These are phyloP conservation scores for Spicauda simplicius DNA, from an alignment of 2,888 invertebrate species.

Conservation along the genomic window DNA sequence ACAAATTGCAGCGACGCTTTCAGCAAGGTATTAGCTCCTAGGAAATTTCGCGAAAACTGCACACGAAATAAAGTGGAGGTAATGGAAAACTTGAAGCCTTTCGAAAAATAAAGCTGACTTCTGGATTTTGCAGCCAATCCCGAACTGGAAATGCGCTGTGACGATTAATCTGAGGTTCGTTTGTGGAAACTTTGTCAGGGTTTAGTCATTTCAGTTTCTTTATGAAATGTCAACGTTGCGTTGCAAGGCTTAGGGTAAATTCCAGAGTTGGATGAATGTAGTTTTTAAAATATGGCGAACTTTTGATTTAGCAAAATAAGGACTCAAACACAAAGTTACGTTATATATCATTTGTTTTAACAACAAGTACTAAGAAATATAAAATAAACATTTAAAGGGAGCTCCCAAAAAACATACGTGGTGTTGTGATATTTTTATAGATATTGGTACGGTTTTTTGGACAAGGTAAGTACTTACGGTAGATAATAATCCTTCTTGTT, in stretches of 20 bases:
- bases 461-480: no score
- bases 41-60: conserved; percentile 28
- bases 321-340: no score
- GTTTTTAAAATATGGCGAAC: no score
- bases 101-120: conserved; percentile 33
- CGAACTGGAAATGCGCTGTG: conserved; percentile 14
- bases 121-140: conserved; percentile 32
- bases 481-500: no score
- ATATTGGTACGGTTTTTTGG: no score
- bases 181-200: neutral
- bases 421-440: no score
- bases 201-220: neutral
- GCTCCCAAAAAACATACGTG: no score
- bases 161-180: conserved; percentile 13
- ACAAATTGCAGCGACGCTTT: conserved; percentile 33
- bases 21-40: conserved; percentile 31
- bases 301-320: no score
- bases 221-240: neutral
- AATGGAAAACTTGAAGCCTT: conserved; percentile 29
- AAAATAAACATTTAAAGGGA: no score
- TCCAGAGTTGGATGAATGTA: no score
- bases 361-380: no score
- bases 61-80: conserved; percentile 34
- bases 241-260: neutral
- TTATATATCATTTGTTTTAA: no score